phyloP scores from a whole-genome alignment of 1,140 invertebrate genomes.

The Meloidogyne floridensis region DNA sequence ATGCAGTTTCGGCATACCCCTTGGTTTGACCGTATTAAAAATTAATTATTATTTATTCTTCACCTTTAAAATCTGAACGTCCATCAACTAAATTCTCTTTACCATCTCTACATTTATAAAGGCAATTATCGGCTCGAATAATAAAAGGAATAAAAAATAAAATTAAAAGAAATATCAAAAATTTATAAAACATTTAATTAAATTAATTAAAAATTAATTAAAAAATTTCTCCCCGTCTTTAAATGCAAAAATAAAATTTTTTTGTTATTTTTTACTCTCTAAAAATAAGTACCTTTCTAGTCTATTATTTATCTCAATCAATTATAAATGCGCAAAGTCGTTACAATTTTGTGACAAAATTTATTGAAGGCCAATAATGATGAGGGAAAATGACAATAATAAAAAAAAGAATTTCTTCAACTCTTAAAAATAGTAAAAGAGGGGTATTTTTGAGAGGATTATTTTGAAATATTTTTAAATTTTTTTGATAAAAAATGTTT shows the following conservation, averaged over 20 bases:
- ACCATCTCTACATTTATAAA: constrained; percentile 18
- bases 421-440: background rate
- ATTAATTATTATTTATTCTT: constrained; percentile 2
- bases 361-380: constrained; percentile 1
- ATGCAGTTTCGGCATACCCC: no score
- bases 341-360: background rate
- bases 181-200: background rate
- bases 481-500: no score
- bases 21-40: no score
- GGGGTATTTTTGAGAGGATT: background rate
- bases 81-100: constrained; percentile 22
- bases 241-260: no score
- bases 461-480: no score
- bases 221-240: no score
- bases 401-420: background rate
- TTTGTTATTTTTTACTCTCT: no score
- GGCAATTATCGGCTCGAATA: background rate
- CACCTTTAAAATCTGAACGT: constrained; percentile 10
- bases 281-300: no score
- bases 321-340: constrained; percentile 12
- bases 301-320: background rate
- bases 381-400: background rate
- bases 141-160: background rate
- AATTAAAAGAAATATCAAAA: background rate
- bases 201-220: background rate